Evolutionary conservation across 2,113 vertebrate species (phyloP).

Genomic region (Pao palembangensis): DNA sequence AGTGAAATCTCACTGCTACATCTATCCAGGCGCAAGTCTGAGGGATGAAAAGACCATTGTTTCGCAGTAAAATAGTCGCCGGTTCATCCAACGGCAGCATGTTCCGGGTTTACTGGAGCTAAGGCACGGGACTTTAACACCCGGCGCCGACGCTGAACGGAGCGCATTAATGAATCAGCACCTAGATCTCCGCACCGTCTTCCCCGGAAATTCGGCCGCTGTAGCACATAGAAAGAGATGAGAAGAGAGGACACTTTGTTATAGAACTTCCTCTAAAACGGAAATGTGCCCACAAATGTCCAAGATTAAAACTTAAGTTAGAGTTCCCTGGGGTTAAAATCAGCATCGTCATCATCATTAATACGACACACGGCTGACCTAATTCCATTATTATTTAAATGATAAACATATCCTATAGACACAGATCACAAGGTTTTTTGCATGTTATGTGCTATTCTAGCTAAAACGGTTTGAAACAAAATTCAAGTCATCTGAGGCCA

Average conservation of each 20-base stretch:
- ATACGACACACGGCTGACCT: no score
- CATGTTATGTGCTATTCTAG: constrained; percentile 14
- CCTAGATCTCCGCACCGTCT: background rate
- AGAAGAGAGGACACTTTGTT: no score
- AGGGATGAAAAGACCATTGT: constrained; percentile 26
- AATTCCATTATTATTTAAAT: background rate
- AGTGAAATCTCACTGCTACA: constrained; percentile 14
- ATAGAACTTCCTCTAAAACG: no score
- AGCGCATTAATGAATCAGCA: background rate
- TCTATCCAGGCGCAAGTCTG: constrained; percentile 9
- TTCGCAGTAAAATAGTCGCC: constrained; percentile 15
- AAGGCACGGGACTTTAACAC: constrained; percentile 7
- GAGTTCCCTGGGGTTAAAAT: no score
- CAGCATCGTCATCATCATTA: no score
- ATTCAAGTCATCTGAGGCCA: constrained; percentile 1
- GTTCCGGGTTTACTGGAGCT: constrained; percentile 51
- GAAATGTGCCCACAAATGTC: no score
- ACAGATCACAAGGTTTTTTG: constrained; percentile 42
- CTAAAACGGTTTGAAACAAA: background rate
- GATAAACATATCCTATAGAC: constrained; percentile 38
- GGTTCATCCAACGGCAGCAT: constrained; percentile 15
- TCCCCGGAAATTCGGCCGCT: background rate
- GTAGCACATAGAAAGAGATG: no score
- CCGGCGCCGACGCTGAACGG: background rate
- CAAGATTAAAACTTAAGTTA: no score